Conservation (phyloP, 2,113 vertebrate genomes). For the Nicator chloris region DNA sequence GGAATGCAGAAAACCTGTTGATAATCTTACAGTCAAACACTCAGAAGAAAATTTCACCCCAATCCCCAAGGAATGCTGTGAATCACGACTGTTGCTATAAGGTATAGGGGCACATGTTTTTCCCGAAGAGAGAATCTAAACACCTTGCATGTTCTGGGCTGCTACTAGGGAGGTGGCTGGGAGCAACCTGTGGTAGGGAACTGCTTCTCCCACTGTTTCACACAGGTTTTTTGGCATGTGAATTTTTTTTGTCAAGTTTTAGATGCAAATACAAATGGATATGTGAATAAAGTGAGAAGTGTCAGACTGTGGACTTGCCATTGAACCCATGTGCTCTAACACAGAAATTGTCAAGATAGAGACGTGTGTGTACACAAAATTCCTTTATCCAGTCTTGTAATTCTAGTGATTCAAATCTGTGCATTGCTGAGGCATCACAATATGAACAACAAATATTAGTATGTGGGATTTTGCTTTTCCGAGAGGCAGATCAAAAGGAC, state of each 20-base stretch:
- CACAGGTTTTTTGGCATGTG: not conserved
- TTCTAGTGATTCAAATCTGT: not conserved
- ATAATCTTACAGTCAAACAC: not conserved
- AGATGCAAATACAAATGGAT: not conserved
- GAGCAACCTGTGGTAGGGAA: not conserved
- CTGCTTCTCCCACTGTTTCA: not conserved
- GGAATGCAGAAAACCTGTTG: not conserved
- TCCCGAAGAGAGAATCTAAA: not conserved
- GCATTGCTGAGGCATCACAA: rapidly evolving
- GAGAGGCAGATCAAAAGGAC: not conserved
- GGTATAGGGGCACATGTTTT: not conserved
- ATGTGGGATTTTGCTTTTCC: not conserved
- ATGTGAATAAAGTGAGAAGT: not conserved
- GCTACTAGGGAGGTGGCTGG: not conserved
- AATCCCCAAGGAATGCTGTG: not conserved
- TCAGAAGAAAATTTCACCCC: not conserved
- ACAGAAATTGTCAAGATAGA: not conserved
- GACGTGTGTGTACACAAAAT: rapidly evolving
- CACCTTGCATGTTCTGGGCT: not conserved
- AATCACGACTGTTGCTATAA: not conserved
- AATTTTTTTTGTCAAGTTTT: not conserved
- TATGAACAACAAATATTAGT: not conserved
- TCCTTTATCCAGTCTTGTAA: not conserved
- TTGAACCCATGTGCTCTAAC: not conserved
- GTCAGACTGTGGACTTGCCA: not conserved